These are phyloP conservation scores for Xanthorhoe spadicearia DNA, from an alignment of 2,888 invertebrate genomes.

Conservation along the genomic window DNA sequence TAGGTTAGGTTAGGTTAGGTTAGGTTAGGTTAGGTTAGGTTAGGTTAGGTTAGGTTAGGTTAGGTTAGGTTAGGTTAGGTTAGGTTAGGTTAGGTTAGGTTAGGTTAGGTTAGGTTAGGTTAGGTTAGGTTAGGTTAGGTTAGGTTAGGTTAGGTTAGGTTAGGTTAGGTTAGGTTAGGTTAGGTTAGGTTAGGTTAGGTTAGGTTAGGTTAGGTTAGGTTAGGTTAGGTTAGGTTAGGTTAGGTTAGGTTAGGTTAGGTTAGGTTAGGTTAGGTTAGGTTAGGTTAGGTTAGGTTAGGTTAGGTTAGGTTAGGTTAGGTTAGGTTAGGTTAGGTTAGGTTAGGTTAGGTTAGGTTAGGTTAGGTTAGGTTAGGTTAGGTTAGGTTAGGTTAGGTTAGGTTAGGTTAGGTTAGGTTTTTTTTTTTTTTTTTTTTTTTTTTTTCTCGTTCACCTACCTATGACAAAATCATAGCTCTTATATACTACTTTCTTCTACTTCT, in stretches of 20 bases:
- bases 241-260: conserved; percentile 29
- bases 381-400: conserved; percentile 40
- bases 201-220: conserved; percentile 39
- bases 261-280: conserved; percentile 39
- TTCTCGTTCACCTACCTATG: too few relatives aligned
- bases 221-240: conserved; percentile 35
- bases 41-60: conserved; percentile 47
- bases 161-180: conserved; percentile 22
- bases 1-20: conserved; percentile 49
- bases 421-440: too few relatives aligned
- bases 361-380: conserved; percentile 40
- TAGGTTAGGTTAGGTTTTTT: too few relatives aligned
- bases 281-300: conserved; percentile 48
- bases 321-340: conserved; percentile 40
- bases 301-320: conserved; percentile 43
- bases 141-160: conserved; percentile 41
- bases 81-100: conserved; percentile 47
- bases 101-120: conserved; percentile 46
- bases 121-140: conserved; percentile 39
- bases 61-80: conserved; percentile 46
- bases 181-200: conserved; percentile 35
- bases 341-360: conserved; percentile 42
- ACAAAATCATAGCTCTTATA: too few relatives aligned
- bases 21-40: conserved; percentile 48
- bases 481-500: too few relatives aligned